phyloP scores from a whole-genome alignment of 2,888 invertebrate genomes.

The Leptarthrus brevirostris region DNA sequence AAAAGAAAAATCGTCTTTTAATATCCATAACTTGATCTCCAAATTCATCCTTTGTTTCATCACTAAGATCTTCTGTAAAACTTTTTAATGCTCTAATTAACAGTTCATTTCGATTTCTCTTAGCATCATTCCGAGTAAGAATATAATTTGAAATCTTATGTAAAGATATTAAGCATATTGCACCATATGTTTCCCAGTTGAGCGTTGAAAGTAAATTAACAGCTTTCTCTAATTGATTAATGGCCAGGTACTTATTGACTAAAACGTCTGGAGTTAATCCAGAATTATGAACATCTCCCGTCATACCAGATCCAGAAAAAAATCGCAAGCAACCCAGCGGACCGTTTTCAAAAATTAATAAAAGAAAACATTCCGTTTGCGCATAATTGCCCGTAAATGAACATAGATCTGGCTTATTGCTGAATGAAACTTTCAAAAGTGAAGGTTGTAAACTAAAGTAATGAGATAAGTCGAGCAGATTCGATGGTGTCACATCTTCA shows the following conservation, averaged over 20 bases:
- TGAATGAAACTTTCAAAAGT: conserved; percentile 72
- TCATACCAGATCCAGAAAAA: conserved; percentile 68
- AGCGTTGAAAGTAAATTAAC: conserved; percentile 74
- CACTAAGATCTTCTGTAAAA: conserved; percentile 77
- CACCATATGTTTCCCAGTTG: conserved; percentile 84
- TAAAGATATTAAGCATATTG: conserved; percentile 79
- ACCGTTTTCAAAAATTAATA: conserved; percentile 74
- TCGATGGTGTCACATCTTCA: conserved; percentile 74
- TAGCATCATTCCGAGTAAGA: conserved; percentile 64
- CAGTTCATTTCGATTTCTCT: conserved; percentile 67
- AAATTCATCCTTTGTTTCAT: conserved; percentile 77
- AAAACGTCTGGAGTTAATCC: conserved; percentile 72
- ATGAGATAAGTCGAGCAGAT: conserved; percentile 74
- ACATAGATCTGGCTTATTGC: conserved; percentile 68
- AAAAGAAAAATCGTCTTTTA: conserved; percentile 88
- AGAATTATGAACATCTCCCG: conserved; percentile 66
- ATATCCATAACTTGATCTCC: conserved; percentile 83
- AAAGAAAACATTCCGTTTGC: conserved; percentile 69
- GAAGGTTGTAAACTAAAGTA: conserved; percentile 69
- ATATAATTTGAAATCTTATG: conserved; percentile 77
- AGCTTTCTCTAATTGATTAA: conserved; percentile 76
- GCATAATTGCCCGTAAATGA: conserved; percentile 64
- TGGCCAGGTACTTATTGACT: conserved; percentile 74
- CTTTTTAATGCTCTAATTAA: conserved; percentile 84
- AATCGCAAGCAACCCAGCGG: conserved; percentile 71